phyloP scores from a whole-genome alignment of 2,113 vertebrate genomes.

The Myocastor coypus region DNA sequence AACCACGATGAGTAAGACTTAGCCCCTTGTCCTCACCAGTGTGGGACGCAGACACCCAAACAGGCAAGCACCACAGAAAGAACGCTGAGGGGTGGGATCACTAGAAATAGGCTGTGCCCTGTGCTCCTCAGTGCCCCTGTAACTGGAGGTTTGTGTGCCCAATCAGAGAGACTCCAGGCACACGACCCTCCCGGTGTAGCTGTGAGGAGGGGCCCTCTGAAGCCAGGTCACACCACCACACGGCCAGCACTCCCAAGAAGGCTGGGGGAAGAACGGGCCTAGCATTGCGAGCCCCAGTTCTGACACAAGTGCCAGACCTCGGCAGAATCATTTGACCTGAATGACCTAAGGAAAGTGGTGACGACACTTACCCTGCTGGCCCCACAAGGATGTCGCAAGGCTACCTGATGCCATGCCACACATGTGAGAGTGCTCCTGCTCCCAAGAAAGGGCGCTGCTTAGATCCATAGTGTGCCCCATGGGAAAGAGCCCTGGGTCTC shows the following conservation, averaged over 20 bases:
- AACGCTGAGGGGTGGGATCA: background rate
- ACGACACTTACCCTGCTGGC: background rate
- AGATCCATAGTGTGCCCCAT: background rate
- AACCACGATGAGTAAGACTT: background rate
- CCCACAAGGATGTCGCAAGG: background rate
- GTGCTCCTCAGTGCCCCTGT: background rate
- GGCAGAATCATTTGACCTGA: background rate
- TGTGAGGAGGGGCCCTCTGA: background rate
- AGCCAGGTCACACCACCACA: background rate
- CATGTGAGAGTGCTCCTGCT: background rate
- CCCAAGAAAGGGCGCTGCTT: background rate
- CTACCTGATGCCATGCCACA: background rate
- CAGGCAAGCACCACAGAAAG: background rate
- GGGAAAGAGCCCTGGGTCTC: background rate
- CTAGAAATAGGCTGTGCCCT: background rate
- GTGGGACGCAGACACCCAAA: background rate
- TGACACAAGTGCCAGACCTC: background rate
- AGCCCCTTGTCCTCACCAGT: background rate
- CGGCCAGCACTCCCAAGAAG: background rate
- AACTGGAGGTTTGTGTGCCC: background rate
- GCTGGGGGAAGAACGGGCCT: background rate
- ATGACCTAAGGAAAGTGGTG: background rate
- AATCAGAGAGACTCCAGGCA: background rate
- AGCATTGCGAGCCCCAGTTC: background rate
- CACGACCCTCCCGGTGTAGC: background rate